phyloP scores from a whole-genome alignment of 1,140 invertebrate genomes.

The Globodera rostochiensis region DNA sequence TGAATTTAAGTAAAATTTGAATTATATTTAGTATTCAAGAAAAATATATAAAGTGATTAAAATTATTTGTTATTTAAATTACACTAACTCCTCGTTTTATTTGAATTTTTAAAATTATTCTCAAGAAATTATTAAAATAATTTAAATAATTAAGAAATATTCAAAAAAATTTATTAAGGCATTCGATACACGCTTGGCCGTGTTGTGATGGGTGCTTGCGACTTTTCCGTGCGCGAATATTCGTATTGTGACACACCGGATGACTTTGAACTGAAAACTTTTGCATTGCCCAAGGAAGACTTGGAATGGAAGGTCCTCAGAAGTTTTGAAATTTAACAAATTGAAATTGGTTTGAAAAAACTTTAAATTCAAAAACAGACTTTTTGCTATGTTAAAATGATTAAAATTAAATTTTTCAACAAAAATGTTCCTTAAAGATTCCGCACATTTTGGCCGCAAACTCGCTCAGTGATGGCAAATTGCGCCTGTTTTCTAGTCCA shows the following conservation, averaged over 20 bases:
- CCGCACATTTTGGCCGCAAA: constrained; percentile 72
- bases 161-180: constrained; percentile 58
- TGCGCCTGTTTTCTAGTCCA: constrained; percentile 74
- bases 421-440: constrained; percentile 70
- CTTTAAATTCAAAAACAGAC: too few relatives aligned
- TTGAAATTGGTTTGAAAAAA: too few relatives aligned
- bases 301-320: constrained; percentile 69
- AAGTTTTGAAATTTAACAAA: too few relatives aligned
- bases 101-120: too few relatives aligned
- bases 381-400: not conserved
- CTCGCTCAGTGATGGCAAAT: constrained; percentile 63
- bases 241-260: constrained; percentile 73
- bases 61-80: too few relatives aligned
- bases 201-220: constrained; percentile 80
- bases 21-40: too few relatives aligned
- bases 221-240: constrained; percentile 77
- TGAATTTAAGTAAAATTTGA: too few relatives aligned
- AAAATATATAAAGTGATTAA: too few relatives aligned
- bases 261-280: constrained; percentile 74
- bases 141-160: too few relatives aligned
- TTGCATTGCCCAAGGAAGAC: constrained; percentile 75
- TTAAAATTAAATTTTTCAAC: constrained; percentile 58
- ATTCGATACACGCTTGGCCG: constrained; percentile 78
- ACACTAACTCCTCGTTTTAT: too few relatives aligned
- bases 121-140: too few relatives aligned